A percentile compares a stretch with the other conserved stretches of the same genome.
Conservation (phyloP, 2,797 vertebrate species). For the Lacerta bilineata region DNA sequence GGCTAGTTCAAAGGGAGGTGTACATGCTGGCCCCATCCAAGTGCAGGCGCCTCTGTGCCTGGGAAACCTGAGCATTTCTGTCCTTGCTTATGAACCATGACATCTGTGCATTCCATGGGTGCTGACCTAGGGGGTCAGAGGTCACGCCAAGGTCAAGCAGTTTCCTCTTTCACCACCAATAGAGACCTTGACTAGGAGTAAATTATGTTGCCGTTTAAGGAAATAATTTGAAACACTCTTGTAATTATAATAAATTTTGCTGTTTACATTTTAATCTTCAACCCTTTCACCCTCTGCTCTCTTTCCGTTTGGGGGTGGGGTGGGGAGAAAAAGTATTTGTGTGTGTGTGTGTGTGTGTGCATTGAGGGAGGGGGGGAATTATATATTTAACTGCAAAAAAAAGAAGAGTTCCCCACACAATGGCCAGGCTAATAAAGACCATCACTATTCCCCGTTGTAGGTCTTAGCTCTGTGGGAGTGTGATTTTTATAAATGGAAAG, state of each 20-base stretch:
- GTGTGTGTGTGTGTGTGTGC: too few species aligned
- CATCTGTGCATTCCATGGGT: conserved; percentile 90
- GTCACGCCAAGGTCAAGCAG: conserved; percentile 83
- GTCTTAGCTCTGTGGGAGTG: conserved; percentile 52
- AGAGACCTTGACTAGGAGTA: conserved; percentile 81
- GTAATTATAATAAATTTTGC: conserved; percentile 86
- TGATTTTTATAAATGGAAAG: conserved; percentile 54
- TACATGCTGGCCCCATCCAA: conserved; percentile 80
- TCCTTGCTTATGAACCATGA: conserved; percentile 87
- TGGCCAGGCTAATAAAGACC: conserved; percentile 70
- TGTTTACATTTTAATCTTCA: conserved; percentile 85
- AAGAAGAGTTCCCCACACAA: conserved; percentile 47
- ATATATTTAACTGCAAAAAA: conserved; percentile 66
- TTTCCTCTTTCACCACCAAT: conserved; percentile 86
- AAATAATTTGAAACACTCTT: conserved; percentile 84
- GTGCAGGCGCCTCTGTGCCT: conserved; percentile 87
- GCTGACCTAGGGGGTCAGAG: conserved; percentile 87
- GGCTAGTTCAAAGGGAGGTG: conserved; percentile 78
- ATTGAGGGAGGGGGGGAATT: conserved; percentile 44
- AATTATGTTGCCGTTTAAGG: conserved; percentile 85
- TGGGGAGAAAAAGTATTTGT: conserved; percentile 27
- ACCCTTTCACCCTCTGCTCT: conserved; percentile 76
- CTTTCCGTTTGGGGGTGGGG: neutral
- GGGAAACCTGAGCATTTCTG: conserved; percentile 85
- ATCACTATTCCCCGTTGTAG: conserved; percentile 51